phyloP scores from a whole-genome alignment of 2,888 invertebrate genomes.

The Spilosoma lubricipeda region DNA sequence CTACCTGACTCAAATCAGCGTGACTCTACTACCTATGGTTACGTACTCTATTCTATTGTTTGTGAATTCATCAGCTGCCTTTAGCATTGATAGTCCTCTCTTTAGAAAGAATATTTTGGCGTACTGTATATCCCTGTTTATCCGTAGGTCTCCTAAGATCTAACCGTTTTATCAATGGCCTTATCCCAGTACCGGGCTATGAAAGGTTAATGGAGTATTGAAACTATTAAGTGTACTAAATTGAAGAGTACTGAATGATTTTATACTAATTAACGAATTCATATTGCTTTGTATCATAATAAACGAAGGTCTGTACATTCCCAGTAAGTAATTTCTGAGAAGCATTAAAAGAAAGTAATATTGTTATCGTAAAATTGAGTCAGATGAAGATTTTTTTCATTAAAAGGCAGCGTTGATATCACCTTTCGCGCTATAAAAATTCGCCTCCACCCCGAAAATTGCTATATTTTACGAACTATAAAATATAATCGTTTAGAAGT shows the following conservation, averaged over 20 bases:
- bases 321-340: conserved; percentile 19
- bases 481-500: conserved; percentile 42
- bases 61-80: too few relatives aligned
- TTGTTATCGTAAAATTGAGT: conserved; percentile 24
- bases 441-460: conserved; percentile 32
- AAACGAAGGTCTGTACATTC: neutral
- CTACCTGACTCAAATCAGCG: too few relatives aligned
- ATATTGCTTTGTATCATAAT: neutral
- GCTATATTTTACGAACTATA: conserved; percentile 52
- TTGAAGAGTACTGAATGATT: neutral
- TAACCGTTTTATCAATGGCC: too few relatives aligned
- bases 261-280: neutral
- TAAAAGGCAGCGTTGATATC: conserved; percentile 19
- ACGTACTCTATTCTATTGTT: too few relatives aligned
- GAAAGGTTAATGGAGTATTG: too few relatives aligned
- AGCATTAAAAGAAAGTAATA: conserved; percentile 22
- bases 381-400: conserved; percentile 22
- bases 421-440: conserved; percentile 28
- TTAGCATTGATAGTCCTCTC: too few relatives aligned
- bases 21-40: too few relatives aligned
- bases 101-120: too few relatives aligned
- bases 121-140: too few relatives aligned
- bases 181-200: too few relatives aligned
- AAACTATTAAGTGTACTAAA: too few relatives aligned
- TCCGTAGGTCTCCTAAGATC: too few relatives aligned